Conservation (phyloP, 2,797 vertebrate genomes). For the Erpetoichthys calabaricus region DNA sequence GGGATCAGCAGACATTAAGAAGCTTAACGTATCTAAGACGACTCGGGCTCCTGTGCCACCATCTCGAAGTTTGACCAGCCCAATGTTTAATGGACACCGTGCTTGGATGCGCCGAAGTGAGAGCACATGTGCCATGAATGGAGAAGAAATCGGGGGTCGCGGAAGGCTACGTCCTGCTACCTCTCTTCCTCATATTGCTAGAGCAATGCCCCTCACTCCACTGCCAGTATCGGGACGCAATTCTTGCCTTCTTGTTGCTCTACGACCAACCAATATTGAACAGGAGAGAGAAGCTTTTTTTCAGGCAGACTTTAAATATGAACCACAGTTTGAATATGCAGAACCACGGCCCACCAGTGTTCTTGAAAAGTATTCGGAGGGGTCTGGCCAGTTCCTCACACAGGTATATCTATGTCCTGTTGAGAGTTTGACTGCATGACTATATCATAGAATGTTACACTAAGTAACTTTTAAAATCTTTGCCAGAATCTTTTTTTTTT, state of each 20-base stretch:
- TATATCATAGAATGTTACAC: no score
- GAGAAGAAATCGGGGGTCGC: slow-evolving; percentile 22
- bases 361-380: slow-evolving; percentile 73
- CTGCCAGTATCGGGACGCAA: slow-evolving; percentile 28
- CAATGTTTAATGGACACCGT: slow-evolving; percentile 32
- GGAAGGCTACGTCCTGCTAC: slow-evolving; percentile 58
- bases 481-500: no score
- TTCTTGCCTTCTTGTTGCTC: slow-evolving; percentile 74
- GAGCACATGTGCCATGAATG: slow-evolving; percentile 57
- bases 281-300: slow-evolving; percentile 71
- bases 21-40: slow-evolving; percentile 44
- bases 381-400: slow-evolving; percentile 74
- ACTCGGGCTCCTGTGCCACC: slow-evolving; percentile 36
- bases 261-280: slow-evolving; percentile 74
- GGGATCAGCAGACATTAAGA: slow-evolving; percentile 23
- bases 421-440: no score
- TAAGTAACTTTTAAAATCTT: no score
- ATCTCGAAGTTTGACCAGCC: slow-evolving; percentile 44
- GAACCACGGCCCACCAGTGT: slow-evolving; percentile 63
- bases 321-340: slow-evolving; percentile 81
- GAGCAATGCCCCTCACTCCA: slow-evolving; percentile 17
- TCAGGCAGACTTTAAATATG: slow-evolving; percentile 65
- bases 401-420: slow-evolving; percentile 54
- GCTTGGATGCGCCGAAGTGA: slow-evolving; percentile 69
- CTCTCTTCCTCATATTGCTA: slow-evolving; percentile 75